Conservation (phyloP, 92 coral and sea anemone species). For the Anthopleura xanthogrammica region DNA sequence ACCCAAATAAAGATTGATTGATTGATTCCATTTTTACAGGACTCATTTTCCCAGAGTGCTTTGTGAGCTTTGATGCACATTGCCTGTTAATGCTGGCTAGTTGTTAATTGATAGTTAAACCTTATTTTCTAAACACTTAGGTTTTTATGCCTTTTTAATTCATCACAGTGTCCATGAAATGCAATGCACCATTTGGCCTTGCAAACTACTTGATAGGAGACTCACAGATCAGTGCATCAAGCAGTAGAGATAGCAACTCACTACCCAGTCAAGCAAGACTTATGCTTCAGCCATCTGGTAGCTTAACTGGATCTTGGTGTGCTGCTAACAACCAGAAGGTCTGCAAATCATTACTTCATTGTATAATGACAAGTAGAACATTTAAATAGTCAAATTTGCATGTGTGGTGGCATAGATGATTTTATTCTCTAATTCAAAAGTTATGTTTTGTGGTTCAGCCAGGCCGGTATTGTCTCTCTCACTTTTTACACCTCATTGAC, state of each 20-base stretch:
- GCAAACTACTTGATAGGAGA: constrained; percentile 72
- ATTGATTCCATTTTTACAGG: too few relatives aligned
- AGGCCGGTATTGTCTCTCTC: too few relatives aligned
- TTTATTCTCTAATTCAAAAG: too few relatives aligned
- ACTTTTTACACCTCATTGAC: too few relatives aligned
- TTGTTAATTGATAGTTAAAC: neutral
- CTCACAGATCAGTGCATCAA: constrained; percentile 77
- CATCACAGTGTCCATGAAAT: constrained; percentile 57
- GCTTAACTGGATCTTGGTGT: constrained; percentile 80
- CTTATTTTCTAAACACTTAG: neutral
- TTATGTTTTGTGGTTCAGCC: too few relatives aligned
- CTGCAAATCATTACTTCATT: neutral
- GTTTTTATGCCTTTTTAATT: neutral
- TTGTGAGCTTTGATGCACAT: too few relatives aligned
- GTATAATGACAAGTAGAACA: neutral
- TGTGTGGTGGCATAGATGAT: neutral
- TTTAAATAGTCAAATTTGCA: neutral
- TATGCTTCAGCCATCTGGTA: constrained; percentile 47
- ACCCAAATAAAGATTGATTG: too few relatives aligned
- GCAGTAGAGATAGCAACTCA: constrained; percentile 49
- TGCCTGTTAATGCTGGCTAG: neutral
- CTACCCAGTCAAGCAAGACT: constrained; percentile 80
- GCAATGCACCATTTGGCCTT: constrained; percentile 91
- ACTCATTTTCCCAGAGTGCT: too few relatives aligned
- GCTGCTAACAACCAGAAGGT: constrained; percentile 69